Base-by-base conservation (phyloP, 1,140 invertebrate species). In the Euura saliciscinereae region DNA sequence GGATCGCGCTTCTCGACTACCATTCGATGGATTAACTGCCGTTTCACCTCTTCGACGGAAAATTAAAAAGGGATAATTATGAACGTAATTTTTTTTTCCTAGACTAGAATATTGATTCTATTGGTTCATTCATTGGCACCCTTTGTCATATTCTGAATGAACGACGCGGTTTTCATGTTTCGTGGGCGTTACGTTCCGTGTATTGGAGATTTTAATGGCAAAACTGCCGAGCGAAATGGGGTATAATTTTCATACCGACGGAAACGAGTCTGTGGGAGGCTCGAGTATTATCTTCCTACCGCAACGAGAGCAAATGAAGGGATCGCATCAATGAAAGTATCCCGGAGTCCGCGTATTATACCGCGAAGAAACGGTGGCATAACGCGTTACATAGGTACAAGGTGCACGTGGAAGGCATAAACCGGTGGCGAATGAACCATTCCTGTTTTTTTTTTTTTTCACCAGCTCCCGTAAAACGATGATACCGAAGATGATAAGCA, bases 311-410 rank as follows among this genome's bases (percentile, higher is more conserved):
- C 51, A 59, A 59, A n/a, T n/a, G 51, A 59, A 28, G 28, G 3
- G 8, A 59, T n/a, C 51, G 51, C 51, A 59, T 59, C 51, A 59
- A 59, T 59, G 51, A 59, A 59, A 59, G 51, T 59, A 59, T 59
- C 51, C 51, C 10, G 6, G 28, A 28, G 28, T 28, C 13, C 51
- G 51, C 51, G 51, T 59, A n/a, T 59, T 3, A 28, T 28, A 28
- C 28, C 28, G 28, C 1, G 28, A 28, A 28, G 28, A 28, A 28
- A 28, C 28, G 28, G 28, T 28, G 28, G 28, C 28, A 28, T 28
- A 28, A 28, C 28, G 28, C 28, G 28, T 28, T 59, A 59, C 6
- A 59, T 59, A 59, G 5, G 51, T 59, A 59, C 51, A n/a, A 0
- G 51, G 3, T 59, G 10, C 6, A 6, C 51, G 51, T 59, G 5